Base-by-base conservation (phyloP, 2,888 invertebrate genomes). In the Venusia cambrica region DNA sequence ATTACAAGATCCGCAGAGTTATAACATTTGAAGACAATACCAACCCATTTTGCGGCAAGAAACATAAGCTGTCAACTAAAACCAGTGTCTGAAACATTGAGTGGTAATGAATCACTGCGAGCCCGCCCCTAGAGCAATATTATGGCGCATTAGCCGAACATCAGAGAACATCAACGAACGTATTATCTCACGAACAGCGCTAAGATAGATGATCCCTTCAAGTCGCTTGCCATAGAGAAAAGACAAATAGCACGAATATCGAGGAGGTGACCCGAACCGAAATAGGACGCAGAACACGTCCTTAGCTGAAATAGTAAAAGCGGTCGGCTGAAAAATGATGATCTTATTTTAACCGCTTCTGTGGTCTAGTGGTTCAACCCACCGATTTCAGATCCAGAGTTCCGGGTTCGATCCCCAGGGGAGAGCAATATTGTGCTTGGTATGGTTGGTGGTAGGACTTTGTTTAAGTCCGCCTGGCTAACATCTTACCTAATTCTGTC, bases 131-230 rank as follows among this genome's bases (percentile, higher is more conserved):
- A 18, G 25, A 32, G 38, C 43, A 40, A 39, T 47, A 66, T 68
- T 57, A 64, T 53, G 48, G 45, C 57, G 39, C 67, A 68, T 66
- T 64, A 69, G 52, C 48, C 43, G 48, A 57, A 58, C 65, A 65
- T 70, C 64, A 60, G 57, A 57, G 54, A 57, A 42, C 54, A 56
- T 56, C 57, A 54, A 46, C 55, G 51, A 50, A 44, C 39, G 37
- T 45, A 47, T 55, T 60, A 44, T 40, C 35, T 31, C 46, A 37
- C 38, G 41, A 45, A 39, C 41, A n/a, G n/a, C n/a, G 32, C 20
- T 35, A 28, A 41, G 51, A 51, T 48, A 36, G 48, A 51, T 51
- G 39, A 41, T 37, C 41, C n/a, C 37, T 37, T 30, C 32, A 33
- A 27, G 37, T 43, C 40, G 30, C 32, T 21, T 25, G 36, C 38